Conservation (phyloP, 37 sponge, comb jelly and placozoan genomes). For the Ianthella basta region DNA sequence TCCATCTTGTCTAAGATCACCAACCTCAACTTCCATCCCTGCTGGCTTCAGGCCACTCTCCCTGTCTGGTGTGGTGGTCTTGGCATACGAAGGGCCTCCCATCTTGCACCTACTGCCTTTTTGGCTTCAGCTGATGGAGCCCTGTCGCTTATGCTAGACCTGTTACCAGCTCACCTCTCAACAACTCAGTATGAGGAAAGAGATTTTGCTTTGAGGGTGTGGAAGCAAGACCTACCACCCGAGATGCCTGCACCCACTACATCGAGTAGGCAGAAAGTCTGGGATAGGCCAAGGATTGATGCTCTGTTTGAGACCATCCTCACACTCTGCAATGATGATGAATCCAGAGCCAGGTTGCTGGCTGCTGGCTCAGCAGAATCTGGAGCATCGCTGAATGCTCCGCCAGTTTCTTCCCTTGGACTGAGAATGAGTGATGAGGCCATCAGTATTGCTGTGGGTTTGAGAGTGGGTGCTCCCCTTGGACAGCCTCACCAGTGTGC, state of each 20-base stretch:
- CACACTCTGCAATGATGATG: not conserved
- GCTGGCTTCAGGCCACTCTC: constrained; percentile 56
- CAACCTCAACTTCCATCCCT: constrained; percentile 33
- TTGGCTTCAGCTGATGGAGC: constrained; percentile 53
- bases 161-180: constrained; percentile 30
- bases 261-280: constrained; percentile 23
- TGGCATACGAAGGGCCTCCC: constrained; percentile 38
- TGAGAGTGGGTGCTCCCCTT: constrained; percentile 44
- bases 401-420: constrained; percentile 40
- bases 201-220: constrained; percentile 6
- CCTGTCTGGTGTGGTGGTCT: constrained; percentile 50
- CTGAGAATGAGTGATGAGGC: constrained; percentile 28
- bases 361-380: constrained; percentile 32
- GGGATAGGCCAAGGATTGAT: constrained; percentile 26
- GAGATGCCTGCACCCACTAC: not conserved
- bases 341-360: constrained; percentile 12
- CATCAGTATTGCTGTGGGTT: constrained; percentile 46
- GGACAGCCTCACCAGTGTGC: constrained; percentile 42
- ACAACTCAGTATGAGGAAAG: not conserved
- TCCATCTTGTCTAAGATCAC: constrained; percentile 27
- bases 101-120: constrained; percentile 60
- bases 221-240: constrained; percentile 29
- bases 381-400: constrained; percentile 38
- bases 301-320: constrained; percentile 17
- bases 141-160: constrained; percentile 7